These are phyloP conservation scores for Oncorhynchus masou DNA, from an alignment of 2,113 vertebrate genomes.

Conservation along the genomic window DNA sequence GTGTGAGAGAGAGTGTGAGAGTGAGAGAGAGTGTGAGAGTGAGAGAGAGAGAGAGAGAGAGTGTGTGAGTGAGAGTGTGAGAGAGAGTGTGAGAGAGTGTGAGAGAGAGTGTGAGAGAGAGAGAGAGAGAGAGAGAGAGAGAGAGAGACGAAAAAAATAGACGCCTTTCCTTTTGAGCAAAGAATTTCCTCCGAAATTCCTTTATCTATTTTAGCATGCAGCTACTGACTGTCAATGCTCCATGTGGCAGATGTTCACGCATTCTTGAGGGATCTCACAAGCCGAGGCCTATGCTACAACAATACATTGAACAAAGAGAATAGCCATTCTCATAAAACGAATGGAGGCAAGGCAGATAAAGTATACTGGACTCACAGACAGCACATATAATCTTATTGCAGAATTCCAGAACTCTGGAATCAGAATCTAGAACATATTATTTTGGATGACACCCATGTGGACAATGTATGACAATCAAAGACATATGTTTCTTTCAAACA, in stretches of 20 bases:
- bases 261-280: too few relatives aligned
- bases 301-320: too few relatives aligned
- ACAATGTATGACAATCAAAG: constrained; percentile 9
- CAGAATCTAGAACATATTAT: constrained; percentile 15
- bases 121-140: too few relatives aligned
- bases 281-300: too few relatives aligned
- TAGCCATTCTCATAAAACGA: too few relatives aligned
- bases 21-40: too few relatives aligned
- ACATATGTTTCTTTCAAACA: constrained; percentile 27
- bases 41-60: too few relatives aligned
- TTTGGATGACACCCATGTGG: constrained; percentile 20
- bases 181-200: constrained; percentile 49
- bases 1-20: too few relatives aligned
- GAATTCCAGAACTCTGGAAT: neutral
- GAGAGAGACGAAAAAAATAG: neutral
- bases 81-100: constrained; percentile 18
- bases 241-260: constrained; percentile 12
- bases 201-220: neutral
- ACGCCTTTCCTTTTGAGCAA: constrained; percentile 29
- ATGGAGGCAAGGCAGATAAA: neutral
- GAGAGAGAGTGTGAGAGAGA: neutral
- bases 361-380: neutral
- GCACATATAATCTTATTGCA: neutral
- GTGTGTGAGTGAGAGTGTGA: constrained; percentile 11
- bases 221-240: constrained; percentile 20